A percentile compares a stretch with the other conserved stretches of the same genome.
Conservation (phyloP, 2,797 vertebrate genomes). For the Trichosurus vulpecula region DNA sequence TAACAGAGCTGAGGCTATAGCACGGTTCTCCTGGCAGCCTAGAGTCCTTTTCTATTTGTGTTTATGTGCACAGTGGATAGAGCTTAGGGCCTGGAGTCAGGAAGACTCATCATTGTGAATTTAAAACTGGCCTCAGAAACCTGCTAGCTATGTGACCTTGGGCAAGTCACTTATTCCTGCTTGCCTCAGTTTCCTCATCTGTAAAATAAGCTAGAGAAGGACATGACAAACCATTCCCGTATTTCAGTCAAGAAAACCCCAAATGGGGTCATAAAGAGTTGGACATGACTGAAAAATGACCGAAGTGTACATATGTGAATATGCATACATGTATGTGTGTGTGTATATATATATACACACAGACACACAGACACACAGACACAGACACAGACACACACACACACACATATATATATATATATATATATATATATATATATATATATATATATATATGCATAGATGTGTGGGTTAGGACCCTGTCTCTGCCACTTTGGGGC, state of each 20-base stretch:
- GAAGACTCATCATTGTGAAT: not conserved
- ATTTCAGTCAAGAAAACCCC: not conserved
- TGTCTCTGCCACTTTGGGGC: not conserved
- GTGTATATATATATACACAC: too few species aligned
- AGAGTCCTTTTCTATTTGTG: not conserved
- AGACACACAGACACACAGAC: too few species aligned
- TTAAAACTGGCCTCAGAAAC: not conserved
- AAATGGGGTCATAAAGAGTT: not conserved
- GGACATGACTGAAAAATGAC: not conserved
- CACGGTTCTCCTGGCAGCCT: not conserved
- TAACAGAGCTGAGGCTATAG: not conserved
- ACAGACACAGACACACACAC: too few species aligned
- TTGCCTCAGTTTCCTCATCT: not conserved
- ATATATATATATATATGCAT: not conserved
- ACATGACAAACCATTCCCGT: not conserved
- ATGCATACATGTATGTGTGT: not conserved
- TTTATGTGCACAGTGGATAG: not conserved
- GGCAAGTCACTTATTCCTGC: not conserved
- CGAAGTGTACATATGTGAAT: not conserved
- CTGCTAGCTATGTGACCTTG: not conserved
- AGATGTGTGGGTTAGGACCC: not conserved
- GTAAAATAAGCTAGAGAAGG: not conserved
- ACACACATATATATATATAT: too few species aligned
- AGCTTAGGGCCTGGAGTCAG: not conserved
- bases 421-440: too few species aligned